Conservation (phyloP, 2,888 invertebrate species). For the Orthosia cruda region DNA sequence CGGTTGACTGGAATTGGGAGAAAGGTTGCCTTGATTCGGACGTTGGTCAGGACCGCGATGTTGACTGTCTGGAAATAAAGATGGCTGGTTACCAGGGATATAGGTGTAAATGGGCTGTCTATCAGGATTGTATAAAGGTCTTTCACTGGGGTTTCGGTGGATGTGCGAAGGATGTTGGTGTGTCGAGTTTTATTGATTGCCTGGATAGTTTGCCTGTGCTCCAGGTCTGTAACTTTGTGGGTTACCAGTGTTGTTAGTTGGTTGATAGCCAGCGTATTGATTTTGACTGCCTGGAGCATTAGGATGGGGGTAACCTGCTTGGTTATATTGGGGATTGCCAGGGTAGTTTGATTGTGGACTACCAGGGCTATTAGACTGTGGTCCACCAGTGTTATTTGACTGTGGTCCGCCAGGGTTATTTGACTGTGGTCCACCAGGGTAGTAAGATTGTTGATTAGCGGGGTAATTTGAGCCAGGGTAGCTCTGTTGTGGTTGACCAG, state of each 20-base stretch:
- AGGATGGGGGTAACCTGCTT: constrained; percentile 31
- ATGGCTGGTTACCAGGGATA: constrained; percentile 53
- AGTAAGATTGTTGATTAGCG: background rate
- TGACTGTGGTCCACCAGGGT: background rate
- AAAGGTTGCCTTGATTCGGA: constrained; percentile 33
- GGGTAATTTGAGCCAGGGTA: constrained; percentile 42
- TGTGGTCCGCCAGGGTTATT: constrained; percentile 31
- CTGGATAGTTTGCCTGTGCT: constrained; percentile 53
- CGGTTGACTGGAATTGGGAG: constrained; percentile 43
- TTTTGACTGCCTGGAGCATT: constrained; percentile 43
- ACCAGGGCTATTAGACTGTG: no score
- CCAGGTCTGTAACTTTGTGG: constrained; percentile 41
- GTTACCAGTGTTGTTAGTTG: constrained; percentile 21
- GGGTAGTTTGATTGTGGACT: no score
- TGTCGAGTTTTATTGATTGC: constrained; percentile 37
- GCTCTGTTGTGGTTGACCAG: constrained; percentile 23
- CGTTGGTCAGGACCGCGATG: constrained; percentile 52
- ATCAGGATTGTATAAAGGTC: constrained; percentile 47
- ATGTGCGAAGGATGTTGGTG: constrained; percentile 28
- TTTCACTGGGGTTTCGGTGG: constrained; percentile 24
- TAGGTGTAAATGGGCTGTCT: constrained; percentile 49
- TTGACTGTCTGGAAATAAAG: constrained; percentile 52
- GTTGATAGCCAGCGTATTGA: constrained; percentile 35
- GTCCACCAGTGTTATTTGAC: no score
- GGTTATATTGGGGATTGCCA: constrained; percentile 37